Evolutionary conservation across 1,140 invertebrate species (phyloP).

Genomic region (Hylaeus volcanicus): DNA sequence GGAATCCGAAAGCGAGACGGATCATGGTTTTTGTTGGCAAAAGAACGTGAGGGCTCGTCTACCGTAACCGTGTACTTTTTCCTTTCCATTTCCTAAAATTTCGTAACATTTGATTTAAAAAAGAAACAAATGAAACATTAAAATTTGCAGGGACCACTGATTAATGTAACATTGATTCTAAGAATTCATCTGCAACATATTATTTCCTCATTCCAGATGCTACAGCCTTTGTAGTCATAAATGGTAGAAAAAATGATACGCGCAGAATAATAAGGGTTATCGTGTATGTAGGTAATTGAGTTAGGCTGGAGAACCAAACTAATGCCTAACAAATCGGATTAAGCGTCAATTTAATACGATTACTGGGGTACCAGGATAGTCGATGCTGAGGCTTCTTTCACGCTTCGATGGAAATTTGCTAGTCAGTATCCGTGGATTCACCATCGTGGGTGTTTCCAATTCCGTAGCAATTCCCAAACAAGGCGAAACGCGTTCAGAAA

Average conservation of each 20-base stretch:
- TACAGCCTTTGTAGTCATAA: background rate
- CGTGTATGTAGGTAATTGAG: slow-evolving; percentile 71
- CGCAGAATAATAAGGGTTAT: slow-evolving; percentile 34
- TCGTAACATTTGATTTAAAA: background rate
- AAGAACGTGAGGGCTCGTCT: background rate
- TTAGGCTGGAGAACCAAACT: slow-evolving; percentile 69
- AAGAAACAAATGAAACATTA: no score
- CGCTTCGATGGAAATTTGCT: slow-evolving; percentile 66
- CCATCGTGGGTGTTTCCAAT: slow-evolving; percentile 54
- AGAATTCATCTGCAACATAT: background rate
- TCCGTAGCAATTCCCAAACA: slow-evolving; percentile 1
- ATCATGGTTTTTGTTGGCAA: slow-evolving; percentile 40
- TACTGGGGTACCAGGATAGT: slow-evolving; percentile 75
- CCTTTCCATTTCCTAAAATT: slow-evolving; percentile 17
- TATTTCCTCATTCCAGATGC: background rate
- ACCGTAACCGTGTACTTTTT: slow-evolving; percentile 36
- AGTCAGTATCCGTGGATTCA: slow-evolving; percentile 53
- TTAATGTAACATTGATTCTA: background rate
- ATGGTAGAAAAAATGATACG: slow-evolving; percentile 4
- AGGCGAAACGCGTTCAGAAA: slow-evolving; percentile 27
- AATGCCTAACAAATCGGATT: slow-evolving; percentile 78
- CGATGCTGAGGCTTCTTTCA: slow-evolving; percentile 73
- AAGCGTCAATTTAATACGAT: slow-evolving; percentile 76
- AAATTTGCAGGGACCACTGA: background rate
- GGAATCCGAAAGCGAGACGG: slow-evolving; percentile 59